A percentile compares a stretch with the other conserved stretches of the same genome.
These are phyloP conservation scores for Drosophila subpulchrella DNA, from an alignment of 1,140 invertebrate genomes.

Conservation along the genomic window DNA sequence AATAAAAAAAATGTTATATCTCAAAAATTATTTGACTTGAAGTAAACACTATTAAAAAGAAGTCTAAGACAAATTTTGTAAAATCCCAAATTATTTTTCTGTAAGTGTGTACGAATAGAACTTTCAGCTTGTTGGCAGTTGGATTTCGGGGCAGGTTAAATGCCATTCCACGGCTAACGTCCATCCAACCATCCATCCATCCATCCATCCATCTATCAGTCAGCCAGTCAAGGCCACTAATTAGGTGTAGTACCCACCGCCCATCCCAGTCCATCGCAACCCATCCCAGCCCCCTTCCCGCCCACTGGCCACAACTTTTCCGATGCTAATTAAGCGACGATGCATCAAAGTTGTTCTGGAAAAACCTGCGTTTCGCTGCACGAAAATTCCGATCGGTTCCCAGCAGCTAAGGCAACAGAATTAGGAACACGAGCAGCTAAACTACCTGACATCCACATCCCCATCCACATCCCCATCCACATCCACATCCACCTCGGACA, in stretches of 20 bases:
- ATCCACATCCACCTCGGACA: slow-evolving; percentile 64
- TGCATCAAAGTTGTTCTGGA: slow-evolving; percentile 74
- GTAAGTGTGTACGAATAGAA: not conserved
- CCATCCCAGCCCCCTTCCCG: slow-evolving; percentile 1
- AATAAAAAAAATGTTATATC: too few species aligned
- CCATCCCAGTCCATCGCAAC: not conserved
- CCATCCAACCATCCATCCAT: slow-evolving; percentile 20
- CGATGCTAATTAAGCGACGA: slow-evolving; percentile 77
- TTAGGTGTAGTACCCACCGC: slow-evolving; percentile 53
- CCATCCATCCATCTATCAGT: slow-evolving; percentile 34
- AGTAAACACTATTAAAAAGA: too few species aligned
- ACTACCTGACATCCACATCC: slow-evolving; percentile 58
- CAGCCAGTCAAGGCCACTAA: slow-evolving; percentile 73
- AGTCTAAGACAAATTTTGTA: too few species aligned
- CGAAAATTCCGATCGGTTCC: slow-evolving; percentile 51
- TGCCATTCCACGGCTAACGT: slow-evolving; percentile 45
- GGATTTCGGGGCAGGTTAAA: slow-evolving; percentile 25
- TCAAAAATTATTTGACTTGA: too few species aligned
- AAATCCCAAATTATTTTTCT: too few species aligned
- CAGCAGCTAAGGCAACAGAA: slow-evolving; percentile 11
- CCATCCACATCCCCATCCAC: too few species aligned
- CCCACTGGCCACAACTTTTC: slow-evolving; percentile 21
- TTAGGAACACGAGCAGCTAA: slow-evolving; percentile 1
- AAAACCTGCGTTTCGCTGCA: slow-evolving; percentile 61
- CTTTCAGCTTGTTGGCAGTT: slow-evolving; percentile 1